Percentiles rank a stretch among this genome's conserved stretches.
Conservation (phyloP, 2,888 invertebrate species). For the Sphaerophoria taeniata region DNA sequence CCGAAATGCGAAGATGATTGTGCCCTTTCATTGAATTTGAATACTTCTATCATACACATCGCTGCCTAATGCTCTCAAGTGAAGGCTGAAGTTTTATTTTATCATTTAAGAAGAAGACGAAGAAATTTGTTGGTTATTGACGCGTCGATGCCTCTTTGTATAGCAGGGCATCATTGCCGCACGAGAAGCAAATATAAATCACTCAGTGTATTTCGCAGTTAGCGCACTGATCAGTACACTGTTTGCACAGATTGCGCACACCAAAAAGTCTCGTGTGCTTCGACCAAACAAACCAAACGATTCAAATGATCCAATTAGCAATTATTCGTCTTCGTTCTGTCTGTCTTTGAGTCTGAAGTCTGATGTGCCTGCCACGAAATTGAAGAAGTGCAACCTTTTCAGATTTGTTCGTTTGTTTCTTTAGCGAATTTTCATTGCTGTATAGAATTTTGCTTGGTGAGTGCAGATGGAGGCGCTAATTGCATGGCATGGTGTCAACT, state of each 20-base stretch:
- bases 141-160: constrained; percentile 49
- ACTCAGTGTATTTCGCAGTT: constrained; percentile 57
- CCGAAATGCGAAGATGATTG: constrained; percentile 63
- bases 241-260: constrained; percentile 24
- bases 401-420: constrained; percentile 22
- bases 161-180: constrained; percentile 34
- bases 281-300: constrained; percentile 37
- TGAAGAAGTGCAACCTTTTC: constrained; percentile 38
- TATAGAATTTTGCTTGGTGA: too few relatives aligned
- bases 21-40: not conserved
- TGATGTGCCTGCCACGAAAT: constrained; percentile 28
- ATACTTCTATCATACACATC: constrained; percentile 39
- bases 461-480: constrained; percentile 75
- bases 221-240: constrained; percentile 12
- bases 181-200: constrained; percentile 62
- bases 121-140: constrained; percentile 59
- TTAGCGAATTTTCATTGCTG: not conserved
- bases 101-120: constrained; percentile 20
- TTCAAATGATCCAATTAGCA: constrained; percentile 75
- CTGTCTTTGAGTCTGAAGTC: too few relatives aligned
- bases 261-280: not conserved
- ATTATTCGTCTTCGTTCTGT: constrained; percentile 52
- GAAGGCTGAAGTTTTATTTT: not conserved
- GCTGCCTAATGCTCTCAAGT: constrained; percentile 9
- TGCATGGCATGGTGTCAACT: constrained; percentile 75